phyloP scores from a whole-genome alignment of 2,113 vertebrate genomes.

The Nesoenas mayeri region DNA sequence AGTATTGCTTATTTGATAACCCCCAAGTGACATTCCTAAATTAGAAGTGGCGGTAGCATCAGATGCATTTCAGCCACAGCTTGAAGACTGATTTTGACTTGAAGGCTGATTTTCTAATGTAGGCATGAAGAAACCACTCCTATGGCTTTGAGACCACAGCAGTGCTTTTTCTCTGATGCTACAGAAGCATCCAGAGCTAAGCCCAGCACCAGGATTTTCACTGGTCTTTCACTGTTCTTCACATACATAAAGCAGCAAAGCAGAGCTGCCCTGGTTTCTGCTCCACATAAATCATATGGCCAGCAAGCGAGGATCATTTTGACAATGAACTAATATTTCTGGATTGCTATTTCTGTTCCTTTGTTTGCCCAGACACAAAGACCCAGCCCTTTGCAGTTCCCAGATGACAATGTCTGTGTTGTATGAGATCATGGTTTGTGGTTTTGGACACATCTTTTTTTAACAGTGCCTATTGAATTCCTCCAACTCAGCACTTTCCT shows the following conservation, averaged over 20 bases:
- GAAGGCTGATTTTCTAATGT: background rate
- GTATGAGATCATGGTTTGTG: constrained; percentile 36
- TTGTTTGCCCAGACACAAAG: constrained; percentile 51
- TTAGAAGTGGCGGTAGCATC: background rate
- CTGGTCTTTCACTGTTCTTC: background rate
- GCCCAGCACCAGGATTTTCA: background rate
- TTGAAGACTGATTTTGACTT: background rate
- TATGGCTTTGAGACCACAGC: background rate
- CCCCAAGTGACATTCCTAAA: background rate
- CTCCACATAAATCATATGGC: constrained; percentile 17
- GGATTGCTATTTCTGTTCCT: constrained; percentile 41
- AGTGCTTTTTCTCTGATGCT: background rate
- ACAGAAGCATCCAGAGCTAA: background rate
- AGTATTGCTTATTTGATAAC: background rate
- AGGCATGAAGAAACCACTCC: background rate
- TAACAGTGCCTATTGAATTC: background rate
- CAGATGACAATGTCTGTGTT: background rate
- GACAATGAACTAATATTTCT: constrained; percentile 25
- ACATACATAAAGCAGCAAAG: background rate
- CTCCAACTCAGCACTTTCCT: constrained; percentile 24
- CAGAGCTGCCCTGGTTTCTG: constrained; percentile 27
- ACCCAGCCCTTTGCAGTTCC: constrained; percentile 12
- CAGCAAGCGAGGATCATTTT: background rate
- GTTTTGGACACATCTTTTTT: background rate
- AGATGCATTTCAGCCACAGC: background rate